Evolutionary conservation across 2,888 invertebrate genomes (phyloP).

Genomic region (Yponomeuta cagnagella): DNA sequence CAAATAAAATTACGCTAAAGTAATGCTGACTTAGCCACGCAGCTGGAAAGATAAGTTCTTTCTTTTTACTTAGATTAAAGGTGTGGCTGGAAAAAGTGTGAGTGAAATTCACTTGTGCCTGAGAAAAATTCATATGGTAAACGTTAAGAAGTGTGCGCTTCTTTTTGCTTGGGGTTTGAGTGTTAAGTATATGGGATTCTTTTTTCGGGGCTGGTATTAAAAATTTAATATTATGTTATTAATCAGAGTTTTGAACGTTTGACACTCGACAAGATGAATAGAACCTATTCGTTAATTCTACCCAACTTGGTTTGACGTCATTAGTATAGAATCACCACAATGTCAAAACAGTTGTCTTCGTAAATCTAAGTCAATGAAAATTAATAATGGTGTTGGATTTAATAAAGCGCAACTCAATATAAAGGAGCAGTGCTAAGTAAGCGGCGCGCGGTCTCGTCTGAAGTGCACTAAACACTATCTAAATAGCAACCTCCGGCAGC

Average conservation of each 20-base stretch:
- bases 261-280: no score
- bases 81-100: slow-evolving; percentile 1
- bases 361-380: background rate
- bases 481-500: slow-evolving; percentile 53
- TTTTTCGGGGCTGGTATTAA: no score
- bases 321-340: no score
- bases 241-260: no score
- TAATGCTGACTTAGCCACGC: slow-evolving; percentile 57
- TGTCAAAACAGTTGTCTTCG: no score
- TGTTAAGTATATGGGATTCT: background rate
- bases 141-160: background rate
- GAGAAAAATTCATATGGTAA: background rate
- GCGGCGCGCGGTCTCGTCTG: slow-evolving; percentile 19
- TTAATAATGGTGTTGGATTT: background rate
- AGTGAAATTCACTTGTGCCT: background rate
- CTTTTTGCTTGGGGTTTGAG: background rate
- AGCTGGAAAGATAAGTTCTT: slow-evolving; percentile 37
- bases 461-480: slow-evolving; percentile 50
- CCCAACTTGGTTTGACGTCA: no score
- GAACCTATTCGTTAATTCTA: no score
- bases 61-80: slow-evolving; percentile 34
- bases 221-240: no score
- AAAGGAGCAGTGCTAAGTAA: background rate
- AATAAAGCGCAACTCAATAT: background rate
- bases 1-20: slow-evolving; percentile 65